These are phyloP conservation scores for Sus cebifrons DNA, from an alignment of 2,797 vertebrate genomes.

Conservation along the genomic window DNA sequence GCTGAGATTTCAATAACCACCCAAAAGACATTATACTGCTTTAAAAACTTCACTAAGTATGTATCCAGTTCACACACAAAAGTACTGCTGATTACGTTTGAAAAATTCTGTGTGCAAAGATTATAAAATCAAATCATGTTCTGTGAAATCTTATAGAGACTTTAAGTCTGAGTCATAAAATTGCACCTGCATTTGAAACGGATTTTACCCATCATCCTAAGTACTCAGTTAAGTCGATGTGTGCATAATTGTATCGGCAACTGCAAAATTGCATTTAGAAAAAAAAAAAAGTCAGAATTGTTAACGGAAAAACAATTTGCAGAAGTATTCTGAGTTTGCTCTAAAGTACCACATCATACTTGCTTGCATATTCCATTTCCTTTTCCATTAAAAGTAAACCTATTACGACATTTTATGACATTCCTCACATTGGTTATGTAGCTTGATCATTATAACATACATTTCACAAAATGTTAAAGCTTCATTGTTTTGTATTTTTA, in stretches of 20 bases:
- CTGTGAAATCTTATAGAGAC: slow-evolving; percentile 32
- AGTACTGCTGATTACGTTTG: neutral
- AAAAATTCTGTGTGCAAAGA: neutral
- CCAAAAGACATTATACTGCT: neutral
- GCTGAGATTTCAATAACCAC: neutral
- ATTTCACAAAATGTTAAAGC: neutral
- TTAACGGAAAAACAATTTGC: slow-evolving; percentile 56
- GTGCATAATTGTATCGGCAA: neutral
- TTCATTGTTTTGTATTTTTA: neutral
- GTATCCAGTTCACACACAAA: neutral
- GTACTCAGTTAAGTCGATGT: neutral
- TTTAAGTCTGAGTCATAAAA: slow-evolving; percentile 60
- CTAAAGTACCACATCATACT: neutral
- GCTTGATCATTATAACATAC: neutral
- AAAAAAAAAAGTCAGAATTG: neutral
- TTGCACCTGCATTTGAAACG: slow-evolving; percentile 42
- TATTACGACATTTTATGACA: slow-evolving; percentile 32
- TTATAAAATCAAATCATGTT: slow-evolving; percentile 53
- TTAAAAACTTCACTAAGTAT: neutral
- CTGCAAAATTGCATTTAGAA: neutral
- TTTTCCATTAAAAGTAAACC: slow-evolving; percentile 61
- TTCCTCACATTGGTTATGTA: neutral
- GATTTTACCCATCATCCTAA: slow-evolving; percentile 20
- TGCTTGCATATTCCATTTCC: slow-evolving; percentile 26
- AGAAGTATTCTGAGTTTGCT: slow-evolving; percentile 34